These are phyloP conservation scores for Eumeta japonica DNA, from an alignment of 1,140 invertebrate genomes.

Conservation along the genomic window DNA sequence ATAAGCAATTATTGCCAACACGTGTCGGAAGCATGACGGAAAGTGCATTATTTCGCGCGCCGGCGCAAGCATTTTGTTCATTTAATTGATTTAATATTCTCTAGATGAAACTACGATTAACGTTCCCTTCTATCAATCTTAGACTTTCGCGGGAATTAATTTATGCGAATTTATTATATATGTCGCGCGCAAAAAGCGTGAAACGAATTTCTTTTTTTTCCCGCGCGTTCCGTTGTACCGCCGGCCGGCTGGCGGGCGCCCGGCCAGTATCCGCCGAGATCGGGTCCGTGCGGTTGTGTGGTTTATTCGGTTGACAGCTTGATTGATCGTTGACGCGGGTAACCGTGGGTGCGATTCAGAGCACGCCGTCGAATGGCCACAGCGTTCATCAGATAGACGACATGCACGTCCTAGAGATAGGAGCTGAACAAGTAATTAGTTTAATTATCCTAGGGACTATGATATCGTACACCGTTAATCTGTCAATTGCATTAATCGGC, in stretches of 20 bases:
- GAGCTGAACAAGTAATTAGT: conserved; percentile 44
- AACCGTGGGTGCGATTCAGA: conserved; percentile 3
- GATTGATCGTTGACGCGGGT: conserved; percentile 14
- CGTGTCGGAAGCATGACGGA: too few relatives aligned
- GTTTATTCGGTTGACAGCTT: conserved; percentile 4
- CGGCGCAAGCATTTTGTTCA: too few relatives aligned
- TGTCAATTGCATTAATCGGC: too few relatives aligned
- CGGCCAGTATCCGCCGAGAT: conserved; percentile 32
- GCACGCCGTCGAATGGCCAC: conserved; percentile 27
- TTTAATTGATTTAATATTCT: too few relatives aligned
- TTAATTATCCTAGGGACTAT: too few relatives aligned
- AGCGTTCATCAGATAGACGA: conserved; percentile 19
- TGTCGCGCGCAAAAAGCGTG: conserved; percentile 46
- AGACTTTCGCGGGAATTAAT: conserved; percentile 49
- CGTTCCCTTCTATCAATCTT: conserved; percentile 21
- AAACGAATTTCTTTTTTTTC: conserved; percentile 52
- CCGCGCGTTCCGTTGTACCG: conserved; percentile 17
- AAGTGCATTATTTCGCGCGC: too few relatives aligned
- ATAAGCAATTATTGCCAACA: too few relatives aligned
- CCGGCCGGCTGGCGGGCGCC: conserved; percentile 17
- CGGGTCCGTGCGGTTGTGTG: conserved; percentile 20
- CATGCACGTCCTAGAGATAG: conserved; percentile 49
- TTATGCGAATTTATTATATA: conserved; percentile 46
- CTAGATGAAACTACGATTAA: conserved; percentile 46
- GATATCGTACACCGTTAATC: too few relatives aligned